Base-by-base conservation (phyloP, 2,113 vertebrate species). In the Sebastes fasciatus region DNA sequence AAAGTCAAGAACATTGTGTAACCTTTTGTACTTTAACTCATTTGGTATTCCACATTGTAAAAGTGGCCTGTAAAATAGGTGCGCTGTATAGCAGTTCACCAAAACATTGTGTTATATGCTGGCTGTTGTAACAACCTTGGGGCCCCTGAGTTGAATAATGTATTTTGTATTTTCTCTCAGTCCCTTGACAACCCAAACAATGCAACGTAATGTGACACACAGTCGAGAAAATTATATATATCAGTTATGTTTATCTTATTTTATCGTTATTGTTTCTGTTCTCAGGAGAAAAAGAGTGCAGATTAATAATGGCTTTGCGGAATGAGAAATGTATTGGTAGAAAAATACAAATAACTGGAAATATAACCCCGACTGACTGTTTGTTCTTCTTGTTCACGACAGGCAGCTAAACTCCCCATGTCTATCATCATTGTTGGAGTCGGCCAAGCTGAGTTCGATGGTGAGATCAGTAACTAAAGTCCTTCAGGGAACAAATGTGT, bases 371-470 rank as follows among this genome's bases (percentile, higher is more conserved):
- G 42, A 48, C 62, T 77, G 26, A 88, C 63, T 86, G 64, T 57
- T 58, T 84, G 34, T 77, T 85, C 48, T 90, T 87, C 34, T 90
- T 84, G 21, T 90, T 81, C 63, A 42, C 84, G 76, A 67, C 92
- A 99, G 98, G 97, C 97, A 48, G 97, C 98, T 87, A 97, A 96
- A 89, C 96, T 99, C n/a, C 98, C 98, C 54, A 98, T 99, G 98
- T 99, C 98, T 43, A 98, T 99, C 94, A 98, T 98, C 94, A 98
- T 99, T 58, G 94, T 99, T 57, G 98, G 97, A 63, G 98, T 98
- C 8, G 98, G 98, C 61, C 98, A 98, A 89, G 98, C 98, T 0
- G 98, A 99, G 89, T 99, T 99, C 5, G 98, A 99, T 43, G 98
- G 98, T 99, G 93, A 98, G 94, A 96, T 95, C 62, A 61, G 42